These are phyloP conservation scores for Acleris emargana DNA, from an alignment of 2,888 invertebrate genomes.

Conservation along the genomic window DNA sequence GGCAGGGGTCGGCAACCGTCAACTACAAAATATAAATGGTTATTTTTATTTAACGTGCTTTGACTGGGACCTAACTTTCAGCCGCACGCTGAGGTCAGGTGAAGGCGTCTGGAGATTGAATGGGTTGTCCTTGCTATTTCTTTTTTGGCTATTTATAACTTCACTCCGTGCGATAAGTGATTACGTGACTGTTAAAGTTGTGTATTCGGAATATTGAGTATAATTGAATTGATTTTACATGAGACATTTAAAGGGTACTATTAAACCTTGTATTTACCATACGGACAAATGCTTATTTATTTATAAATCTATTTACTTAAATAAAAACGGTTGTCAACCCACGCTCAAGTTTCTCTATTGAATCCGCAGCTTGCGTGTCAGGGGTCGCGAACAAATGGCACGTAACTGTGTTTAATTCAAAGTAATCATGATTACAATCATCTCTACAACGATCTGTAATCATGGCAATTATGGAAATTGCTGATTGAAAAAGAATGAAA, in stretches of 20 bases:
- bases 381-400: constrained; percentile 33
- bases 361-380: constrained; percentile 30
- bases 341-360: constrained; percentile 18
- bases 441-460: constrained; percentile 21
- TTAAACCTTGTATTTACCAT: too few relatives aligned
- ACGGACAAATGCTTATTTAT: too few relatives aligned
- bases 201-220: not conserved
- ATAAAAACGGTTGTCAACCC: constrained; percentile 15
- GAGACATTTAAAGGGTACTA: too few relatives aligned
- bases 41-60: constrained; percentile 4
- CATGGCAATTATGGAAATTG: constrained; percentile 17
- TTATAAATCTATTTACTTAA: too few relatives aligned
- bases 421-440: constrained; percentile 32
- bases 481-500: constrained; percentile 6
- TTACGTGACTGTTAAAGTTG: not conserved
- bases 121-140: constrained; percentile 20
- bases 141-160: constrained; percentile 8
- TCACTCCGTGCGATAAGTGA: not conserved
- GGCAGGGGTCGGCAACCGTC: constrained; percentile 30
- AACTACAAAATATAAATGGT: not conserved
- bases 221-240: not conserved
- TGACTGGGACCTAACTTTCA: constrained; percentile 8
- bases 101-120: constrained; percentile 12
- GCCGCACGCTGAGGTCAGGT: constrained; percentile 16
- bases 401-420: constrained; percentile 35